Evolutionary conservation across 2,797 vertebrate genomes (phyloP).

Genomic region (Serranus cabrilla): DNA sequence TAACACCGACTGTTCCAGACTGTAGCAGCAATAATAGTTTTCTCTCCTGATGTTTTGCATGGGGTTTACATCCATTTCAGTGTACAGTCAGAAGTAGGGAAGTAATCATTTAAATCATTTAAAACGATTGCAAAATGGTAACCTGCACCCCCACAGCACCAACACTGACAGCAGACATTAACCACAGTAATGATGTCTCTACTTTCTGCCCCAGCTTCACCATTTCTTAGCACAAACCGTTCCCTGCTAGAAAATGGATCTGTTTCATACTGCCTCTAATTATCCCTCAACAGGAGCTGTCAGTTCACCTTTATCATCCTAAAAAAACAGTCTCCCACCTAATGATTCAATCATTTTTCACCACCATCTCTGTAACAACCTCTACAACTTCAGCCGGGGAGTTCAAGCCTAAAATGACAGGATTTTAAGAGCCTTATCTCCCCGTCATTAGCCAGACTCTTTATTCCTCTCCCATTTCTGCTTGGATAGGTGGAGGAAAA

Average conservation of each 20-base stretch:
- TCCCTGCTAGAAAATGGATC: not conserved
- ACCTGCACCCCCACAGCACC: not conserved
- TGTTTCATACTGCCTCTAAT: conserved; percentile 29
- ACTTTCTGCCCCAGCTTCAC: conserved; percentile 1
- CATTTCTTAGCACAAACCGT: not conserved
- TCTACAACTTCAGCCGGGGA: conserved; percentile 5
- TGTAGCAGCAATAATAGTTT: conserved; percentile 12
- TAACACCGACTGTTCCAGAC: conserved; percentile 1
- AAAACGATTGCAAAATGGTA: conserved; percentile 18
- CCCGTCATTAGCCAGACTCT: conserved; percentile 9
- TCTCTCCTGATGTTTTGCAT: conserved; percentile 35
- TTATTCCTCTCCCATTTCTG: not conserved
- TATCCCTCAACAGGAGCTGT: conserved; percentile 15
- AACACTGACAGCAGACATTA: conserved; percentile 8
- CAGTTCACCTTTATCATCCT: conserved; percentile 25
- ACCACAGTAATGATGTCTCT: conserved; percentile 7
- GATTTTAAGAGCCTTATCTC: conserved; percentile 14
- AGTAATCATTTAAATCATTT: conserved; percentile 16
- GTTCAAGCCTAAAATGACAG: conserved; percentile 6
- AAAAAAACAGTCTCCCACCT: conserved; percentile 4
- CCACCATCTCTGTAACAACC: not conserved
- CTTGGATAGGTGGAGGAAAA: not conserved
- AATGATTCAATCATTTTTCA: conserved; percentile 41
- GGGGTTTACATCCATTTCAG: conserved; percentile 14
- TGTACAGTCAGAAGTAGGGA: not conserved